Evolutionary conservation across 2,113 vertebrate species (phyloP).

Genomic region (Proterorhinus semilunaris): DNA sequence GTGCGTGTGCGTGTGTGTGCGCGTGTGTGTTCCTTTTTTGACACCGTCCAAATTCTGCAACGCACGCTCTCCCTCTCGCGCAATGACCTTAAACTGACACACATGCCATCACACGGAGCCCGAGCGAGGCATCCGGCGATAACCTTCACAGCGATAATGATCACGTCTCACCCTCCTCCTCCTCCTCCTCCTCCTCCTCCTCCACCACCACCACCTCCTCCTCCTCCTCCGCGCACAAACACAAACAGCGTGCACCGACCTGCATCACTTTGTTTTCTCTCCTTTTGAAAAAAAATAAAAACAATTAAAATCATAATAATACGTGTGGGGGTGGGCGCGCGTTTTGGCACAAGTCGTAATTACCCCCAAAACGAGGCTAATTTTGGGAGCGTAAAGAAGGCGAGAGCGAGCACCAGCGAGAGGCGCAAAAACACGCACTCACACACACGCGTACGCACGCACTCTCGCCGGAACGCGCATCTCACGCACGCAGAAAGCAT

Average conservation of each 20-base stretch:
- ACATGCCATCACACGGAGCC: slow-evolving; percentile 31
- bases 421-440: neutral
- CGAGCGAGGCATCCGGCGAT: slow-evolving; percentile 47
- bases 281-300: too few relatives aligned
- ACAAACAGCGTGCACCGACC: slow-evolving; percentile 23
- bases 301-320: neutral
- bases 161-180: slow-evolving; percentile 24
- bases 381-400: slow-evolving; percentile 26
- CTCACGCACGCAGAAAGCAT: slow-evolving; percentile 52
- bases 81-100: slow-evolving; percentile 63
- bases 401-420: slow-evolving; percentile 15
- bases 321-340: slow-evolving; percentile 21
- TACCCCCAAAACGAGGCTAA: slow-evolving; percentile 32
- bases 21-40: too few relatives aligned
- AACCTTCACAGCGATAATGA: slow-evolving; percentile 55
- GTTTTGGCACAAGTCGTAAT: slow-evolving; percentile 39
- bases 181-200: neutral
- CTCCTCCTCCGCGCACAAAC: slow-evolving; percentile 26
- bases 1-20: too few relatives aligned
- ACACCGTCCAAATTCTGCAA: too few relatives aligned
- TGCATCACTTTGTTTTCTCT: slow-evolving; percentile 27
- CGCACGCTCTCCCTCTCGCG: neutral
- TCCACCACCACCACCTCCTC: neutral
- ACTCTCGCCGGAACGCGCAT: neutral
- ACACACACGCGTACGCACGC: slow-evolving; percentile 13